Percentiles rank a stretch among this genome's conserved stretches.
Conservation (phyloP, 2,113 vertebrate genomes). For the Myrmophylax atrothorax region DNA sequence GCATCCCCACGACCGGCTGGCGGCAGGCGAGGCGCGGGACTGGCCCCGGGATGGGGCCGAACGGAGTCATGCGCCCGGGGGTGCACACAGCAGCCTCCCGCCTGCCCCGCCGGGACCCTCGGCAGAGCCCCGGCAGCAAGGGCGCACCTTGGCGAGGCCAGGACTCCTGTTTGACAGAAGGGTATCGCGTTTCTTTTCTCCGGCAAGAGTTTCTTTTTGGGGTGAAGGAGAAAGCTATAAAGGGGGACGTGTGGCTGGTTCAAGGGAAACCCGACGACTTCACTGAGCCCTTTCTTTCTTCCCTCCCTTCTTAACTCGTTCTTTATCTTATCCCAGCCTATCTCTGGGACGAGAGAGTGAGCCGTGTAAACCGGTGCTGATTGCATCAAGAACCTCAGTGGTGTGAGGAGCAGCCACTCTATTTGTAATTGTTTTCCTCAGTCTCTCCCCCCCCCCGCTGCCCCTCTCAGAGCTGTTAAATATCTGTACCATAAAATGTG, state of each 20-base stretch:
- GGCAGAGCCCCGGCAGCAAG: neutral
- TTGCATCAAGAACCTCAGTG: neutral
- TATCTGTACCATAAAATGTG: slow-evolving; percentile 69
- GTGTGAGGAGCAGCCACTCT: neutral
- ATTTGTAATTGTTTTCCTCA: neutral
- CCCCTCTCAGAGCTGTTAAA: slow-evolving; percentile 54
- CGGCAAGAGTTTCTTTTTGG: neutral
- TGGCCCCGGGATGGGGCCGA: neutral
- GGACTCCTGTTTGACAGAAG: neutral
- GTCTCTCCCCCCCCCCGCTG: neutral
- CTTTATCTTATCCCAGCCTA: neutral
- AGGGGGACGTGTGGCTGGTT: neutral
- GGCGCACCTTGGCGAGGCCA: neutral
- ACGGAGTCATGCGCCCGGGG: neutral
- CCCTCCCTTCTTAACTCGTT: neutral
- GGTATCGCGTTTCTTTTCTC: neutral
- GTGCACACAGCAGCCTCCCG: neutral
- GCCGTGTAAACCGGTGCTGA: neutral
- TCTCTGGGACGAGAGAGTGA: neutral
- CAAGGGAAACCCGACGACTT: neutral
- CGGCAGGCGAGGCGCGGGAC: neutral
- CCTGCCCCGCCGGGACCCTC: neutral
- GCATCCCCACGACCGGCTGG: neutral
- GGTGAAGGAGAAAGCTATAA: neutral
- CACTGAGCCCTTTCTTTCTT: neutral